Evolutionary conservation across 2,888 invertebrate genomes (phyloP).

Genomic region (Drosophila birchii): DNA sequence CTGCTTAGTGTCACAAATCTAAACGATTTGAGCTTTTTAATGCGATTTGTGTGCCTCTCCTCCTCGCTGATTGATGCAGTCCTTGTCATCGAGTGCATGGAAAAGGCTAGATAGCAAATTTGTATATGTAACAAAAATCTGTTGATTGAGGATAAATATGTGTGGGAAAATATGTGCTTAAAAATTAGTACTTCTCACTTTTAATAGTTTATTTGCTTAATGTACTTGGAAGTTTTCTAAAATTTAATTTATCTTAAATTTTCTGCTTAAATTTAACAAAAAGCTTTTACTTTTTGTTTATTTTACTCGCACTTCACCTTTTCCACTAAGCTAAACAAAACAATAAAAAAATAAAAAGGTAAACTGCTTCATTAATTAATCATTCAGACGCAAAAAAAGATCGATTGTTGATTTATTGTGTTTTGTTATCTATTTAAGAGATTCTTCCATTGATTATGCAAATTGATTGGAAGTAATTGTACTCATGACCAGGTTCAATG

Average conservation of each 20-base stretch:
- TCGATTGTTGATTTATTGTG: constrained; percentile 10
- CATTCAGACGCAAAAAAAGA: not conserved
- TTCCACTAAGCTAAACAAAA: not conserved
- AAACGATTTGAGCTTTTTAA: constrained; percentile 74
- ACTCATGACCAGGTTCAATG: constrained; percentile 38
- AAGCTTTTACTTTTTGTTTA: not conserved
- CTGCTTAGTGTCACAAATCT: constrained; percentile 75
- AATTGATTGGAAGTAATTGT: constrained; percentile 36
- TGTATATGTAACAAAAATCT: constrained; percentile 1
- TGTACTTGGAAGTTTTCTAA: not conserved
- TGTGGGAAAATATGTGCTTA: not conserved
- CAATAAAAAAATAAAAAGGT: not conserved
- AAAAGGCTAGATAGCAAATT: constrained; percentile 6
- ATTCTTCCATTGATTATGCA: constrained; percentile 28
- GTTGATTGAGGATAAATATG: constrained; percentile 2
- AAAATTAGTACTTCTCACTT: not conserved
- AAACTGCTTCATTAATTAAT: constrained; percentile 23
- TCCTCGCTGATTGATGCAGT: constrained; percentile 62
- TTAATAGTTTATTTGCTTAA: not conserved
- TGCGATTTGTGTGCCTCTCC: constrained; percentile 55
- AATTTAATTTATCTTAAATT: not conserved
- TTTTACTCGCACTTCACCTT: not conserved
- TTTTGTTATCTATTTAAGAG: constrained; percentile 6
- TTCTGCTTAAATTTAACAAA: not conserved
- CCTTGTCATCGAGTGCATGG: constrained; percentile 11